These are phyloP conservation scores for Lysiphlebus fabarum DNA, from an alignment of 1,140 invertebrate species.

Conservation along the genomic window DNA sequence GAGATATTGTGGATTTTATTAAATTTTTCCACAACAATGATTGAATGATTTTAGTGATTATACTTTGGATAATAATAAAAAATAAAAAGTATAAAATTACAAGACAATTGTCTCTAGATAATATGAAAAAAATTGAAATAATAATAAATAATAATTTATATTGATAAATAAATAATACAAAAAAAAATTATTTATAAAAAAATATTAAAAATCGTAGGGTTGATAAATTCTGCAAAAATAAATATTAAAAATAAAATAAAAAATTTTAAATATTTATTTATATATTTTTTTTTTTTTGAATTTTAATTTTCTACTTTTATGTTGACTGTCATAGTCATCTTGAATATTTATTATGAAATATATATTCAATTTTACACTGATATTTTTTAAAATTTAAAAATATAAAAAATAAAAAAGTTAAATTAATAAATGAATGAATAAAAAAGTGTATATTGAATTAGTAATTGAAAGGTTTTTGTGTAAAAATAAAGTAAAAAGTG, in stretches of 20 bases:
- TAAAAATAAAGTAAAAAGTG: no score
- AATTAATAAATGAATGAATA: no score
- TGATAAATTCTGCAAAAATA: conserved; percentile 1
- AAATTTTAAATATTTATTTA: no score
- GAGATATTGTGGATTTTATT: conserved; percentile 26
- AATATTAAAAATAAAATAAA: not conserved
- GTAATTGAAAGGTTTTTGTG: no score
- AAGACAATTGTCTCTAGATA: not conserved
- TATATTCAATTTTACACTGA: no score
- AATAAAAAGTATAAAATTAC: not conserved
- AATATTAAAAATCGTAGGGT: not conserved
- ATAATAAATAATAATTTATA: not conserved
- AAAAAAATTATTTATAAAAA: not conserved
- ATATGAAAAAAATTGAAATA: not conserved
- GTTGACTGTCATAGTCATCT: no score
- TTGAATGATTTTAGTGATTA: not conserved
- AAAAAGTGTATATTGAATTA: no score
- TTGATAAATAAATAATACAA: no score
- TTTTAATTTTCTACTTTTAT: no score
- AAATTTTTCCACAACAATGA: conserved; percentile 20
- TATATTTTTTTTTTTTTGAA: conserved; percentile 28
- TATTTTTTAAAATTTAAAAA: no score
- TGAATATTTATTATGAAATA: no score
- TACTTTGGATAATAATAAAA: not conserved
- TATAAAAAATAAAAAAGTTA: no score